A percentile compares a stretch with the other conserved stretches of the same genome.
Conservation (phyloP, 2,797 vertebrate genomes). For the Diplodus sargus region DNA sequence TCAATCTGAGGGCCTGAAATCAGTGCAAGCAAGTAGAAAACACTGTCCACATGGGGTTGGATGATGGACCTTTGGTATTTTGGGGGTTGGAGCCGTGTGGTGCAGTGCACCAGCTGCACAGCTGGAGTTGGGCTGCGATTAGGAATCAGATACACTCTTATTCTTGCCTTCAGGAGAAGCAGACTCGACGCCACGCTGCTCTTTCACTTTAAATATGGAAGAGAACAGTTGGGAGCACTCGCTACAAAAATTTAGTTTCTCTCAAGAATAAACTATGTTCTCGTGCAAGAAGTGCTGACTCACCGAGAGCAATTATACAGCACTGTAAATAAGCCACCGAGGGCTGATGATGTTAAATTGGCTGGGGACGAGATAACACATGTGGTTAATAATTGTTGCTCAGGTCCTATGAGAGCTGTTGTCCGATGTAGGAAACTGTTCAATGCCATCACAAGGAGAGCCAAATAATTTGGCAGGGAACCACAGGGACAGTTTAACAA, state of each 20-base stretch:
- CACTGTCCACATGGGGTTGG: slow-evolving; percentile 27
- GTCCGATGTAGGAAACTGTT: slow-evolving; percentile 51
- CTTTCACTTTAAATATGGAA: slow-evolving; percentile 49
- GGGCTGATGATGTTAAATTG: slow-evolving; percentile 57
- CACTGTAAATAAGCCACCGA: slow-evolving; percentile 63
- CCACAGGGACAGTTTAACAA: slow-evolving; percentile 62
- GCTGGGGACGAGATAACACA: slow-evolving; percentile 60
- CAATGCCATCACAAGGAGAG: slow-evolving; percentile 67
- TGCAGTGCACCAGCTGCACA: slow-evolving; percentile 50
- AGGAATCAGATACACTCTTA: slow-evolving; percentile 45
- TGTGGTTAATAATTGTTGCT: slow-evolving; percentile 66
- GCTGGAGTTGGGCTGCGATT: slow-evolving; percentile 40
- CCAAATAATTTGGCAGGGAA: slow-evolving; percentile 64
- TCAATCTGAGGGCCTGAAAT: slow-evolving; percentile 23
- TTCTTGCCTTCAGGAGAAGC: slow-evolving; percentile 27
- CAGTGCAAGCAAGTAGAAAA: slow-evolving; percentile 30
- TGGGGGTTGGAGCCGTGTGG: slow-evolving; percentile 39
- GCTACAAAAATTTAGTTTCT: slow-evolving; percentile 19
- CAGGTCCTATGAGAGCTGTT: slow-evolving; percentile 59
- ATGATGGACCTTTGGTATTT: slow-evolving; percentile 57
- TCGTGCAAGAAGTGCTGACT: slow-evolving; percentile 51
- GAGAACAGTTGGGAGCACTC: slow-evolving; percentile 31
- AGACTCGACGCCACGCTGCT: slow-evolving; percentile 27
- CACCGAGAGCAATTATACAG: slow-evolving; percentile 42
- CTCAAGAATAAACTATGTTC: slow-evolving; percentile 40